Percentiles rank a stretch among this genome's conserved stretches.
Evolutionary conservation across 2,888 invertebrate genomes (phyloP).

Genomic region (Pollenia amentaria): DNA sequence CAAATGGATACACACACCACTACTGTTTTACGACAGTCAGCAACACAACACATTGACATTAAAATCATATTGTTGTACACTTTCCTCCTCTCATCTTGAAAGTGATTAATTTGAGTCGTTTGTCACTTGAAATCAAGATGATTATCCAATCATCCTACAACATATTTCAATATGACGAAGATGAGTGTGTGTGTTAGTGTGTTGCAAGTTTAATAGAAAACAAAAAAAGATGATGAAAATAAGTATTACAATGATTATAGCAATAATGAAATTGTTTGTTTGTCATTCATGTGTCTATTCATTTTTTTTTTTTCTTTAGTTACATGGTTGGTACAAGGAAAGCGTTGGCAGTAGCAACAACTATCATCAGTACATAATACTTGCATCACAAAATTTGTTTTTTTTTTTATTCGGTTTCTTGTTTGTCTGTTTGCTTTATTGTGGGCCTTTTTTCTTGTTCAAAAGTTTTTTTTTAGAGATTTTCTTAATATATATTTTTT

Average conservation of each 20-base stretch:
- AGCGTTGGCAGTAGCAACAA: slow-evolving; percentile 50
- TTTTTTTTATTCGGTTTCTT: slow-evolving; percentile 8
- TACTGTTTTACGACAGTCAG: too few species aligned
- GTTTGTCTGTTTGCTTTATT: slow-evolving; percentile 16
- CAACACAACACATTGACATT: slow-evolving; percentile 3
- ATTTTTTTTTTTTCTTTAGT: neutral
- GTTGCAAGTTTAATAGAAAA: neutral
- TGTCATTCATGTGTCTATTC: slow-evolving; percentile 23
- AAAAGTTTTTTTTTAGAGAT: neutral
- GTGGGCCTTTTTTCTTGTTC: neutral
- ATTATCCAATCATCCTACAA: slow-evolving; percentile 38
- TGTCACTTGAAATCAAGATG: slow-evolving; percentile 62
- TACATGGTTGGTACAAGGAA: slow-evolving; percentile 26
- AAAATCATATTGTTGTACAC: slow-evolving; percentile 30
- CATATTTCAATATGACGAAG: neutral
- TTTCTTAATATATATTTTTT: slow-evolving; percentile 7
- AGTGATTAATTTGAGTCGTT: slow-evolving; percentile 69
- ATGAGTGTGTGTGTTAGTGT: neutral
- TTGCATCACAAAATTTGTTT: slow-evolving; percentile 11
- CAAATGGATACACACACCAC: slow-evolving; percentile 2
- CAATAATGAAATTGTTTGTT: slow-evolving; percentile 37
- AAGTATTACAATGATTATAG: slow-evolving; percentile 24
- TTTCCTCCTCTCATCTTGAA: slow-evolving; percentile 24
- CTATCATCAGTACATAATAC: neutral
- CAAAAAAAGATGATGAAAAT: slow-evolving; percentile 1